Evolutionary conservation across 2,797 vertebrate genomes (phyloP), one percentile per base, ranked within the genome.

Genomic region (Jordanella pulchra): DNA sequence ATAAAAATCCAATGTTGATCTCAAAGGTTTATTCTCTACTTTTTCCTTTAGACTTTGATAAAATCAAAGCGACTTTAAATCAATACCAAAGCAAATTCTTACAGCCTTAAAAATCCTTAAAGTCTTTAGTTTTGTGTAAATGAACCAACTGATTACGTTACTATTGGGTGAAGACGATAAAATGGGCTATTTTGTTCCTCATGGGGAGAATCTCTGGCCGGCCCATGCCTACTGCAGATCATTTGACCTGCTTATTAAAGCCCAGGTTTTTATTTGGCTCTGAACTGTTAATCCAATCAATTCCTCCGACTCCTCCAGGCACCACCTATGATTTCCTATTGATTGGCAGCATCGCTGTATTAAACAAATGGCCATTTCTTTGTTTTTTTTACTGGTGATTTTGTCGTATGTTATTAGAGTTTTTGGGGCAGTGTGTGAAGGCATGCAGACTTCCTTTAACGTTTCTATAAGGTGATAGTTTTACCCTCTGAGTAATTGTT

Each of bases 391-490:
- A 69, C 53, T 23, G 64, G 32, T 15, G 44, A 30, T 51, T 35
- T 82, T 80, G 30, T 71, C 69, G 86, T 7, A 63, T 50, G 54
- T 58, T 65, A n/a, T 69, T 71, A 71, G 81, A 42, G 35, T 82
- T 85, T 84, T 14, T 53, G 81, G 88, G 83, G 81, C 84, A 75
- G 77, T 76, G 27, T 73, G 45, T 65, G 39, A 48, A 27, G 88
- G 93, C 93, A 93, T 93, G 93, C 78, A 63, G 81, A 84, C 75
- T 78, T 64, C 55, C 7, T 74, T 56, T 44, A 10, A 58, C 67
- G 58, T 65, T 1, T 18, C 77, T 50, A 53, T 55, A 28, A 55
- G 60, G 30, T 71, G 48, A 35, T 39, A 30, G 17, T 30, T 61
- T 23, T 68, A 55, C 64, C 63, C 17, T 2, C 39, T 77, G 76